Conservation (phyloP, 2,888 invertebrate genomes). For the Oasisia sp. region DNA sequence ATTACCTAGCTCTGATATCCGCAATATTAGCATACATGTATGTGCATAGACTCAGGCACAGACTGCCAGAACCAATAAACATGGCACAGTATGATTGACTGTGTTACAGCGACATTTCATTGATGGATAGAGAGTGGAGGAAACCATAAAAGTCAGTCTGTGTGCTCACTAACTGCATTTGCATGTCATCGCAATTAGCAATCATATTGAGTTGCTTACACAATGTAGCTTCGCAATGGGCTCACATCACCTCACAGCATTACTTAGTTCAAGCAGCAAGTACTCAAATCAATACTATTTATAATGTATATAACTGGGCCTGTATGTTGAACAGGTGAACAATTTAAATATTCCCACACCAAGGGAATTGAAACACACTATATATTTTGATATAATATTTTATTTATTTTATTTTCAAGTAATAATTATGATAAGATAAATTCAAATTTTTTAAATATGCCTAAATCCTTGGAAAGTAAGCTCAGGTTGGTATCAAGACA, state of each 20-base stretch:
- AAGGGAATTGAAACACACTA: not conserved
- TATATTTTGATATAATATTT: too few relatives aligned
- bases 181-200: conserved; percentile 7
- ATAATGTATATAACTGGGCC: not conserved
- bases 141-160: not conserved
- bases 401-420: too few relatives aligned
- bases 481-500: too few relatives aligned
- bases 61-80: not conserved
- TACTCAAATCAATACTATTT: not conserved
- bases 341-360: not conserved
- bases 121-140: not conserved
- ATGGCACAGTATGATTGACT: not conserved
- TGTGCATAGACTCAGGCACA: not conserved
- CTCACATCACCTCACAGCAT: not conserved
- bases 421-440: too few relatives aligned
- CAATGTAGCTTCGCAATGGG: not conserved
- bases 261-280: not conserved
- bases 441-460: too few relatives aligned
- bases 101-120: not conserved
- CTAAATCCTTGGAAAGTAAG: too few relatives aligned
- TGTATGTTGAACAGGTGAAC: not conserved
- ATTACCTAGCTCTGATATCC: not conserved
- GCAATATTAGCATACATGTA: not conserved
- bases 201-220: not conserved
- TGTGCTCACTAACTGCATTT: not conserved